A percentile compares a stretch with the other conserved stretches of the same genome.
phyloP scores from a whole-genome alignment of 2,113 vertebrate genomes.

The Hippotragus niger region DNA sequence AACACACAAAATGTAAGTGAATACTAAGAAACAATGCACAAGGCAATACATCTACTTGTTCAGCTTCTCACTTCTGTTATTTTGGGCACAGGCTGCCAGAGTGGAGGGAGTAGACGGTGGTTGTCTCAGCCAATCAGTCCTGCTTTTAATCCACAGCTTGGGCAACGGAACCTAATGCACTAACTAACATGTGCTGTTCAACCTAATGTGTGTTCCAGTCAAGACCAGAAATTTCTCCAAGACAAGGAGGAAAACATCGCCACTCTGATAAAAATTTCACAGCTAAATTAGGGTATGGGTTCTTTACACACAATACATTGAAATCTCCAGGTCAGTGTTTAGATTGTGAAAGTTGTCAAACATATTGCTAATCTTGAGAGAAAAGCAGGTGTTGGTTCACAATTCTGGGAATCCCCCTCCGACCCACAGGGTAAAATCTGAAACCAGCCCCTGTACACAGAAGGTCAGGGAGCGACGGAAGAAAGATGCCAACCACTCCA shows the following conservation, averaged over 20 bases:
- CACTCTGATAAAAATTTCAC: background rate
- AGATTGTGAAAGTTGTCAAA: background rate
- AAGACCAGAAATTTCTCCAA: background rate
- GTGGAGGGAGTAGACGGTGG: too few species aligned
- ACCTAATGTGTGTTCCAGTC: background rate
- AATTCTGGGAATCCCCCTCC: background rate
- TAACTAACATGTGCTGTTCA: background rate
- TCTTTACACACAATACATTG: background rate
- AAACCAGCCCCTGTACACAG: background rate
- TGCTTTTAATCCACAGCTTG: background rate
- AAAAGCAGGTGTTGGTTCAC: background rate
- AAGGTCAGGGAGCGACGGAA: rapidly evolving
- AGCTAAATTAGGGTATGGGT: background rate
- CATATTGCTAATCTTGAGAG: background rate
- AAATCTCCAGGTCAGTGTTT: background rate
- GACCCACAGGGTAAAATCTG: background rate
- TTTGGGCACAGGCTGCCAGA: background rate
- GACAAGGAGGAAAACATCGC: background rate
- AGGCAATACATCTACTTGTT: background rate
- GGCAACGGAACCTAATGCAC: background rate
- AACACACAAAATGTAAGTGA: background rate
- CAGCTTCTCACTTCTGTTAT: background rate
- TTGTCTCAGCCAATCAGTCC: background rate
- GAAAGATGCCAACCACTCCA: background rate
- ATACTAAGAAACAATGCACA: background rate